phyloP scores from a whole-genome alignment of 2,888 invertebrate genomes.

The Pecten maximus region DNA sequence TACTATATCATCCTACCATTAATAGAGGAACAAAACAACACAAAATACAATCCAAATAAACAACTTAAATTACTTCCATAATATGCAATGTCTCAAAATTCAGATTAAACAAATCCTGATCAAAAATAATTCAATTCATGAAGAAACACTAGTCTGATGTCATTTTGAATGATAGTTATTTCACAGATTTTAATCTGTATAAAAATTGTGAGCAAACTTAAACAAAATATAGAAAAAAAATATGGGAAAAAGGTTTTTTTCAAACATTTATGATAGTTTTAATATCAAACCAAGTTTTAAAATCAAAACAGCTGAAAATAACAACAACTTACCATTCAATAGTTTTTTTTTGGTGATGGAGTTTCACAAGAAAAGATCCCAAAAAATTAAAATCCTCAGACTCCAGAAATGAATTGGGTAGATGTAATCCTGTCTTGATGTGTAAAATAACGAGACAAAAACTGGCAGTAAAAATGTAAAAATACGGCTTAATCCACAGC shows the following conservation, averaged over 20 bases:
- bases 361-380: neutral
- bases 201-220: neutral
- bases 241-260: no score
- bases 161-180: neutral
- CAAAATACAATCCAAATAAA: neutral
- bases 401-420: neutral
- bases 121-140: neutral
- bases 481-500: neutral
- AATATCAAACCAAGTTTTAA: neutral
- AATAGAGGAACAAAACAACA: neutral
- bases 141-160: neutral
- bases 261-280: no score
- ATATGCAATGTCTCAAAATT: neutral
- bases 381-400: constrained; percentile 11
- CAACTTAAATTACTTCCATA: neutral
- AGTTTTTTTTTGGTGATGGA: neutral
- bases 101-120: neutral
- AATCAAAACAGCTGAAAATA: neutral
- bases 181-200: neutral
- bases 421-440: neutral
- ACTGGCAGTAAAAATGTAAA: neutral
- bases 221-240: no score
- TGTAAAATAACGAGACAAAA: neutral
- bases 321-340: neutral
- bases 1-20: neutral